phyloP scores from a whole-genome alignment of 2,888 invertebrate species.

The Troilus luridus region DNA sequence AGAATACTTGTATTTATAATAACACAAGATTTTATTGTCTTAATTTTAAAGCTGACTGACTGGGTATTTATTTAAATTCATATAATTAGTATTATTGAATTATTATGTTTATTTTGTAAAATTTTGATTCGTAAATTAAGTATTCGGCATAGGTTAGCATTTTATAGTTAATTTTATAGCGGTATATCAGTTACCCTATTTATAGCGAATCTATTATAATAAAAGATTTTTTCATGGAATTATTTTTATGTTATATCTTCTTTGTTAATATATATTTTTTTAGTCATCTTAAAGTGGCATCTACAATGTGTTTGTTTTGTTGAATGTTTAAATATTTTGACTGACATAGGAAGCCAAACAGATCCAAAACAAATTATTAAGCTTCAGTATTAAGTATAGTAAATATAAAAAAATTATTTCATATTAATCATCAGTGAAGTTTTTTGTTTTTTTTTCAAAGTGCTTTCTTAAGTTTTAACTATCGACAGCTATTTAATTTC shows the following conservation, averaged over 20 bases:
- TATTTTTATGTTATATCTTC: conserved; percentile 47
- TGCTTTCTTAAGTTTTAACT: not conserved
- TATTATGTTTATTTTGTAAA: conserved; percentile 42
- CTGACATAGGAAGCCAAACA: conserved; percentile 35
- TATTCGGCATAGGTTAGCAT: conserved; percentile 49
- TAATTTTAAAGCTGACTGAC: conserved; percentile 56
- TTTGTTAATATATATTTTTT: conserved; percentile 46
- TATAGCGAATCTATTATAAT: conserved; percentile 52
- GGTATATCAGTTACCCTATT: conserved; percentile 59
- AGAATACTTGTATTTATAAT: conserved; percentile 41
- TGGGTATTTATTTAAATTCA: conserved; percentile 56
- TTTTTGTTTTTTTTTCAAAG: not conserved
- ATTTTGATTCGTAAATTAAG: conserved; percentile 49
- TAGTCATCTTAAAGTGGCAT: conserved; percentile 41
- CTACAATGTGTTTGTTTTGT: conserved; percentile 16
- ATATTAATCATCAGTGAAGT: not conserved
- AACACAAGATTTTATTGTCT: conserved; percentile 42
- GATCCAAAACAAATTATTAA: not conserved
- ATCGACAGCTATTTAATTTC: not conserved
- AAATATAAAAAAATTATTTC: not conserved
- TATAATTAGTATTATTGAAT: conserved; percentile 53
- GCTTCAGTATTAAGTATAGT: not conserved
- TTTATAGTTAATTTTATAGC: conserved; percentile 54
- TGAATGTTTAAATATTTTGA: conserved; percentile 5
- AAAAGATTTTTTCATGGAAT: conserved; percentile 53